Base-by-base conservation (phyloP, 2,888 invertebrate genomes). In the Hartigia nigra region DNA sequence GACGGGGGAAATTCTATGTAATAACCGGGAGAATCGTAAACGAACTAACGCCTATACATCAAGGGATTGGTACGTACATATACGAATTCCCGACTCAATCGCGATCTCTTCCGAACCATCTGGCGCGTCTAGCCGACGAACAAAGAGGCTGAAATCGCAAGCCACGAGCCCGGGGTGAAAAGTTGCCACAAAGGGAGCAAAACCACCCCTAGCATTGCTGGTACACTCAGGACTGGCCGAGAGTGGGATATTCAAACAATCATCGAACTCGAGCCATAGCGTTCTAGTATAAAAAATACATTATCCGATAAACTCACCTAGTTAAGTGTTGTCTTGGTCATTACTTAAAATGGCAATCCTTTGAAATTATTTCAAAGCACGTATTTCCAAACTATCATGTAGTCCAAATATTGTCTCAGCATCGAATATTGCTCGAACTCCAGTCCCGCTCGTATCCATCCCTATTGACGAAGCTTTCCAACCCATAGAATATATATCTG, bases 401-500 rank as follows among this genome's bases (percentile, higher is more conserved):
- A 23, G 9, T 55, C 14, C 55, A 55, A 23, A 55, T 55, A 23
- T 23, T 55, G n/a, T 0, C 9, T 55, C 55, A 55, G 55, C 23
- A 55, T 0, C 23, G 23, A 23, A 9, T 14, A 34, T 70, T 31
- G 31, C 36, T 76, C 32, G 34, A 14, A 70, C 14, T 70, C 34
- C 12, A 31, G 12, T 32, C 36, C 35, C 36, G 11, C 31, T 36
- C 75, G 11, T 75, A 72, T 32, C 34, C 72, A 72, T 72, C 23
- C 31, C 72, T 72, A 31, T 31, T n/a, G 31, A 72, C 72, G 72
- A 32, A 12, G n/a, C 69, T 31, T 12, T 32, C 76, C 39, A 31
- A 39, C 31, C 31, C 32, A 35, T 39, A 36, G 72, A 76, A 70
- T 70, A 76, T 75, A 75, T 82, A 82, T 82, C 83, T 78, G 74